phyloP scores from a whole-genome alignment of 2,113 vertebrate genomes.

The cattle (Bos taurus) region ARS-UCD2.0 NC_037336.1:41734001-41734500 shows the following conservation, averaged over 20 bases:
- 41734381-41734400: neutral
- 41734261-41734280: neutral
- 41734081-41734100: neutral
- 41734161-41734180: neutral
- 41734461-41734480: neutral
- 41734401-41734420: neutral
- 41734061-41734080: neutral
- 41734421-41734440: neutral
- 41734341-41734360: neutral
- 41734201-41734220: neutral
- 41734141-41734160: neutral
- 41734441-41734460: neutral
- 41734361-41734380: neutral
- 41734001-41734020: neutral
- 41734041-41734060: neutral
- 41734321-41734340: neutral
- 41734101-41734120: neutral
- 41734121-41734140: neutral
- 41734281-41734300: neutral
- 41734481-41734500: neutral
- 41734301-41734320: neutral
- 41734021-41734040: constrained; percentile 20
- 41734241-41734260: neutral
- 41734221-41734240: neutral
- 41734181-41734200: neutral